Evolutionary conservation across 2,888 invertebrate species (phyloP), one percentile per base, ranked within the genome.

Genomic region (Meteorus colon): DNA sequence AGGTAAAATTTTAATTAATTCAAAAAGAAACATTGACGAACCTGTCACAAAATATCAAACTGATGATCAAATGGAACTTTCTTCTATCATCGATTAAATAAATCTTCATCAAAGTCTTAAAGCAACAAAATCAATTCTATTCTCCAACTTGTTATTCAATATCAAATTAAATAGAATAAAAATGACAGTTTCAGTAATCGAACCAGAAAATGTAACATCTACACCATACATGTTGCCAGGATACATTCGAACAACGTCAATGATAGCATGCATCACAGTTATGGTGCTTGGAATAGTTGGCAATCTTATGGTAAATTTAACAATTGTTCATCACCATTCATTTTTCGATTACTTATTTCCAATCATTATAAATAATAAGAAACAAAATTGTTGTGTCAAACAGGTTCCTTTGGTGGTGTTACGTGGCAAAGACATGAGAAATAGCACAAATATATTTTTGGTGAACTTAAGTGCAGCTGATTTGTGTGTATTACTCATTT

Each of bases 391-490:
- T 72, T 72, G 8, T 51, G 14, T 12, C n/a, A 31, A 60, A 59
- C 75, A 86, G 86, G 86, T 97, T 87, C 97, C 97, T 48, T 93
- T 97, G 86, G 97, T 98, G 82, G 97, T 98, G 82, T 92, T 96
- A 86, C 95, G 95, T 89, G 96, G 96, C 70, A 96, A 96, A 89
- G 97, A 98, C 88, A 96, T 98, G 96, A 92, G 97, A 86, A 97
- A 97, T 87, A 97, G 97, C 73, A 98, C 98, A 78, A 98, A 98
- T 89, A 96, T 97, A 85, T 98, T 98, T 90, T 92, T 98, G 86
- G 96, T 97, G 90, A 98, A 98, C 90, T 91, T 98, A 86, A 97
- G 97, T 89, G 94, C 97, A 59, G 97, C 98, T 19, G 98, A 98
- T 90, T 91, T 98, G 83, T 94, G 97, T 92, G 97, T 98, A 83